Percentiles rank a stretch among this genome's conserved stretches.
These are phyloP conservation scores for Gallinago stenura DNA, from an alignment of 2,797 vertebrate genomes.

Conservation along the genomic window DNA sequence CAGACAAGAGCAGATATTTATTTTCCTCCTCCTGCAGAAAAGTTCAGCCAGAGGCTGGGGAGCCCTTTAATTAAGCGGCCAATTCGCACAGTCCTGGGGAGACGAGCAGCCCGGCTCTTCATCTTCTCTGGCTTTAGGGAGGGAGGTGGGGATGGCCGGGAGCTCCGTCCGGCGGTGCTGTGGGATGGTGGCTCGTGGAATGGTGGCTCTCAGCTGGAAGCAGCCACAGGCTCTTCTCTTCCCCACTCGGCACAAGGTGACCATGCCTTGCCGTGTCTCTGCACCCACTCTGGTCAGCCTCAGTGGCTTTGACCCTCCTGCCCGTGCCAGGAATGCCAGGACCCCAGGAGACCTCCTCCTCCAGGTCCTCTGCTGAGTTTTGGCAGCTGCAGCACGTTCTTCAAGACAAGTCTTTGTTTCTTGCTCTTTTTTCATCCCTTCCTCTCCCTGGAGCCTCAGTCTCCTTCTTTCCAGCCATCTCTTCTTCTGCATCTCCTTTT, in stretches of 20 bases:
- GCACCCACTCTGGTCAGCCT: fast-evolving
- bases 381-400: not conserved
- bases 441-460: not conserved
- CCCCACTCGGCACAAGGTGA: fast-evolving
- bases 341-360: not conserved
- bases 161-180: fast-evolving
- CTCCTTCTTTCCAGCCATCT: not conserved
- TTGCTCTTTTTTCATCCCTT: not conserved
- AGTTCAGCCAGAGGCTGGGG: conserved; percentile 60
- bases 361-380: not conserved
- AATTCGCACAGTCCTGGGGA: not conserved
- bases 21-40: conserved; percentile 2
- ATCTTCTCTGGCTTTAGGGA: not conserved
- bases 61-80: not conserved
- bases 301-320: not conserved
- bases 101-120: not conserved
- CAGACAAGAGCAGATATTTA: not conserved
- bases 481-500: not conserved
- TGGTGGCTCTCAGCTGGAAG: not conserved
- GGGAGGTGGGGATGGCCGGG: not conserved
- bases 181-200: not conserved
- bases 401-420: fast-evolving
- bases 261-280: not conserved
- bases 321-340: not conserved
- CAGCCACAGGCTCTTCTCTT: not conserved